Percentiles rank a stretch among this genome's conserved stretches.
These are phyloP conservation scores for Leucopternis melanops DNA, from an alignment of 2,113 vertebrate species.

Conservation along the genomic window DNA sequence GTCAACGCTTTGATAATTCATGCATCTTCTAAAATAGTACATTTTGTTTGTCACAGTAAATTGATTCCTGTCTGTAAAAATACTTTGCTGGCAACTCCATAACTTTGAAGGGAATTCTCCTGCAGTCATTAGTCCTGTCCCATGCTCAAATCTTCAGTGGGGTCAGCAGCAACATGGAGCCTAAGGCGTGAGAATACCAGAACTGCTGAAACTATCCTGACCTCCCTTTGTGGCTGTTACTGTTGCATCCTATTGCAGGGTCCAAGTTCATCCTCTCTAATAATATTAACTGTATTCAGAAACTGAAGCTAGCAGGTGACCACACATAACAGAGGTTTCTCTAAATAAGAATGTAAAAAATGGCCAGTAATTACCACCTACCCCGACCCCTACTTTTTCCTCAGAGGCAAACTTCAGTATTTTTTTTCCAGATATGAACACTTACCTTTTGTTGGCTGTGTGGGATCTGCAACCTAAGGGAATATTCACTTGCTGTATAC, in stretches of 20 bases:
- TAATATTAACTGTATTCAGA: neutral
- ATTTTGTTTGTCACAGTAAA: neutral
- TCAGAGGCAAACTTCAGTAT: neutral
- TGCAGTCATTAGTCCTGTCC: neutral
- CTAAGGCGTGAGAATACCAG: neutral
- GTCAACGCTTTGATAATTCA: neutral
- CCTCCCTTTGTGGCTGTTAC: neutral
- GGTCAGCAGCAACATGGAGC: neutral
- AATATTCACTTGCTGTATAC: neutral
- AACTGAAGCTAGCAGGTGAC: neutral
- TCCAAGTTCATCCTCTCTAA: neutral
- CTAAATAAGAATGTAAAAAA: neutral
- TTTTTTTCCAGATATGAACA: neutral
- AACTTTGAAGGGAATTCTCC: neutral
- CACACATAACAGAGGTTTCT: neutral
- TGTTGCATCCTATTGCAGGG: neutral
- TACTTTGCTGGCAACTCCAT: neutral
- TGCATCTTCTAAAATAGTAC: neutral
- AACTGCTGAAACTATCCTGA: neutral
- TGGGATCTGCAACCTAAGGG: neutral
- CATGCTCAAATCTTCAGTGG: neutral
- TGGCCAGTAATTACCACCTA: neutral
- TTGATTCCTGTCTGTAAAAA: neutral
- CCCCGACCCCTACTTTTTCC: neutral
- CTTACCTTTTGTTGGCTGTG: neutral